These are phyloP conservation scores for Lichenostomus cassidix DNA, from an alignment of 2,113 vertebrate genomes.

Conservation along the genomic window DNA sequence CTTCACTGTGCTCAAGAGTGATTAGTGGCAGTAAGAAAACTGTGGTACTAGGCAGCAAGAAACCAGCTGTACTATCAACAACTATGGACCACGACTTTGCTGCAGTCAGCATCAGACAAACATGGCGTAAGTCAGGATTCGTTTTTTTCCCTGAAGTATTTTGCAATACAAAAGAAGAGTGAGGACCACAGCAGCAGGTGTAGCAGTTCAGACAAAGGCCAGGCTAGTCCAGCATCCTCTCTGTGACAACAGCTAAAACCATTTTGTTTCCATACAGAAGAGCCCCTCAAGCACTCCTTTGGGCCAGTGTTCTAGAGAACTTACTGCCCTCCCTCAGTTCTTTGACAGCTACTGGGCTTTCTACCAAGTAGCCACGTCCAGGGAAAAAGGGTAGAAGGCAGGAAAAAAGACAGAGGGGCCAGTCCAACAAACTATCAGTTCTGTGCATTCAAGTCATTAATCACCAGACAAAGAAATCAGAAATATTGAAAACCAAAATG, in stretches of 20 bases:
- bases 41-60: background rate
- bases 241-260: background rate
- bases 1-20: background rate
- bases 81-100: background rate
- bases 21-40: background rate
- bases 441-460: background rate
- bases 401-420: background rate
- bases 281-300: background rate
- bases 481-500: background rate
- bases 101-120: background rate
- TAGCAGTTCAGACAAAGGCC: background rate
- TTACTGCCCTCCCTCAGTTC: background rate
- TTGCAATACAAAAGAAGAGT: background rate
- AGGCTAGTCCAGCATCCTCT: background rate
- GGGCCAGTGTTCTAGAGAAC: background rate
- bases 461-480: background rate
- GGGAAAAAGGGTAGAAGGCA: background rate
- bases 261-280: background rate
- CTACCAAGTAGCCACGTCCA: background rate
- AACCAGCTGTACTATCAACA: background rate
- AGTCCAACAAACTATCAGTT: background rate
- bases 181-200: background rate
- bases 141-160: background rate
- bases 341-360: background rate
- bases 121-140: background rate